These are phyloP conservation scores for Paraescarpia echinospica DNA, from an alignment of 1,140 invertebrate species.

Conservation along the genomic window DNA sequence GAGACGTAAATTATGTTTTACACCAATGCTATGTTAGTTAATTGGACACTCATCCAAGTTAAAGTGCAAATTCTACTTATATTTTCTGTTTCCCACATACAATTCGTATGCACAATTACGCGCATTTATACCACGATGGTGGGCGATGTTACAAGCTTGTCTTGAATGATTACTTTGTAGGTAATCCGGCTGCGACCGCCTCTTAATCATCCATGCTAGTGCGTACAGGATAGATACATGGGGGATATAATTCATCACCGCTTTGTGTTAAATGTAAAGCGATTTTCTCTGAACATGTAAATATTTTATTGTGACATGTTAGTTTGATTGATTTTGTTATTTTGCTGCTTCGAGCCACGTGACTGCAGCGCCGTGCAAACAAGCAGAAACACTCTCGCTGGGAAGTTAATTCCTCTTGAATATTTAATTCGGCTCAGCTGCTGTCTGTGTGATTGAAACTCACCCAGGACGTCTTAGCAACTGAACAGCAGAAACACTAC, in stretches of 20 bases:
- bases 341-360: not conserved
- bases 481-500: not conserved
- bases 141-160: too few species aligned
- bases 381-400: not conserved
- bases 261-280: not conserved
- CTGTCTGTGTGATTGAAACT: not conserved
- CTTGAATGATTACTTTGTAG: too few species aligned
- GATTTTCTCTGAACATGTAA: not conserved
- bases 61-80: too few species aligned
- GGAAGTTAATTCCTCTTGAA: not conserved
- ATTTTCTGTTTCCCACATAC: too few species aligned
- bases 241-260: not conserved
- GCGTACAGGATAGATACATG: not conserved
- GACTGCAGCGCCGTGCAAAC: not conserved
- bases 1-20: too few species aligned
- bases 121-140: too few species aligned
- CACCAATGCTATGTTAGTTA: too few species aligned
- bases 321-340: not conserved
- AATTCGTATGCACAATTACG: too few species aligned
- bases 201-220: too few species aligned
- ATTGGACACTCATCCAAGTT: too few species aligned
- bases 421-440: too few species aligned
- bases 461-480: not conserved
- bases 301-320: not conserved
- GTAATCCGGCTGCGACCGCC: too few species aligned